Evolutionary conservation across 1,140 invertebrate genomes (phyloP).

Genomic region (Melitaea cinxia): DNA sequence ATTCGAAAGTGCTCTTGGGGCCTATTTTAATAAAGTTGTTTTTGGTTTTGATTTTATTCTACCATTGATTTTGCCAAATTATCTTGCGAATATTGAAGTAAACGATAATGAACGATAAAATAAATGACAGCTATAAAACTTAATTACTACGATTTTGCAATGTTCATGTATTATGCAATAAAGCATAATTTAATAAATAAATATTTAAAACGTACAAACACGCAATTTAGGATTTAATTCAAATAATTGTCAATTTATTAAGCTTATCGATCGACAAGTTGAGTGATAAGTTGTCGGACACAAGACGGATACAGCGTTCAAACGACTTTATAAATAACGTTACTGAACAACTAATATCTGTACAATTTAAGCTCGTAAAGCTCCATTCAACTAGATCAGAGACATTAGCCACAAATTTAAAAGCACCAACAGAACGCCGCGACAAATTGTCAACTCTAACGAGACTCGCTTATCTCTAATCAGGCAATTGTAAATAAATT

Average conservation of each 20-base stretch:
- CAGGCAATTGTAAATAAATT: conserved; percentile 59
- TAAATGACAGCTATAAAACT: too few species aligned
- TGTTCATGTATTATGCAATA: too few species aligned
- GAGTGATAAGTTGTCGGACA: too few species aligned
- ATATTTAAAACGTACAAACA: too few species aligned
- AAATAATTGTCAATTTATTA: not conserved
- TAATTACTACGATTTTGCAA: too few species aligned
- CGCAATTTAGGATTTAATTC: not conserved
- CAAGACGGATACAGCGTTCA: conserved; percentile 1
- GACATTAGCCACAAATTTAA: conserved; percentile 41
- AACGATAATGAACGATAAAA: too few species aligned
- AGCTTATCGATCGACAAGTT: not conserved
- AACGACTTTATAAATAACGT: conserved; percentile 11
- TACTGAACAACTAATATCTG: not conserved
- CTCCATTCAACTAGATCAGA: conserved; percentile 4
- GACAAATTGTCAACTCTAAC: conserved; percentile 57
- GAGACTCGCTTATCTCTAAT: conserved; percentile 51
- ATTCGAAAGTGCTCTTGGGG: too few species aligned
- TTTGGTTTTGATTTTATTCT: too few species aligned
- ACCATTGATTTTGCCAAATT: too few species aligned
- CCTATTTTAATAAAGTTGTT: too few species aligned
- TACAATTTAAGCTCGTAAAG: not conserved
- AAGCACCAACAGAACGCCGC: conserved; percentile 43
- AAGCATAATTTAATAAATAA: too few species aligned
- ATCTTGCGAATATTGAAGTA: too few species aligned